Evolutionary conservation across 2,888 invertebrate genomes (phyloP).

Genomic region (Agonopterix arenella): DNA sequence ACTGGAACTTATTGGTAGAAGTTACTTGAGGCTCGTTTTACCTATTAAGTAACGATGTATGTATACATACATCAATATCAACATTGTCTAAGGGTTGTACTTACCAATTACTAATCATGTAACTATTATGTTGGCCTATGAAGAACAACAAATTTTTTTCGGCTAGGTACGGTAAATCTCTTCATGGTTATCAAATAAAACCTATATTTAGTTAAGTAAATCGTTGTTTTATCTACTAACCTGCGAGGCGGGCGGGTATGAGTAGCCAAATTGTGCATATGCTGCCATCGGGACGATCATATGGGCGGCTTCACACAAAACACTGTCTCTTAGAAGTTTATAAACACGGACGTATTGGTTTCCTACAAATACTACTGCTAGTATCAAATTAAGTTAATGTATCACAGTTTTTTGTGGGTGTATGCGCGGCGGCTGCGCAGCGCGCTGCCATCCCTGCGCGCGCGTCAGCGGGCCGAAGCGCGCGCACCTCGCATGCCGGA

Average conservation of each 20-base stretch:
- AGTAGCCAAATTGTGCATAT: conserved; percentile 95
- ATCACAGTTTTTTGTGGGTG: conserved; percentile 63
- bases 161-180: too few relatives aligned
- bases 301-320: conserved; percentile 72
- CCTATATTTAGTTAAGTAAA: too few relatives aligned
- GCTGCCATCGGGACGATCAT: conserved; percentile 82
- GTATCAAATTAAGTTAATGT: conserved; percentile 49
- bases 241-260: conserved; percentile 95
- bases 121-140: too few relatives aligned
- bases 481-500: conserved; percentile 62
- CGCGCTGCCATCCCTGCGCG: conserved; percentile 69
- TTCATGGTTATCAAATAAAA: too few relatives aligned
- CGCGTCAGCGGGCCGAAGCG: conserved; percentile 52
- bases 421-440: conserved; percentile 66
- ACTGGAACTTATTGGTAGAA: too few relatives aligned
- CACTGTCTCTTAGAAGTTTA: conserved; percentile 72
- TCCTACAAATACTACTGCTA: conserved; percentile 45
- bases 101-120: too few relatives aligned
- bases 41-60: too few relatives aligned
- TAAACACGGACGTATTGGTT: conserved; percentile 56
- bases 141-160: too few relatives aligned
- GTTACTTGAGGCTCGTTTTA: too few relatives aligned
- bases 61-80: too few relatives aligned
- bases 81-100: too few relatives aligned
- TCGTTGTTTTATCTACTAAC: conserved; percentile 67